phyloP scores from a whole-genome alignment of 2,113 vertebrate species.

The Tylochromis polylepis region DNA sequence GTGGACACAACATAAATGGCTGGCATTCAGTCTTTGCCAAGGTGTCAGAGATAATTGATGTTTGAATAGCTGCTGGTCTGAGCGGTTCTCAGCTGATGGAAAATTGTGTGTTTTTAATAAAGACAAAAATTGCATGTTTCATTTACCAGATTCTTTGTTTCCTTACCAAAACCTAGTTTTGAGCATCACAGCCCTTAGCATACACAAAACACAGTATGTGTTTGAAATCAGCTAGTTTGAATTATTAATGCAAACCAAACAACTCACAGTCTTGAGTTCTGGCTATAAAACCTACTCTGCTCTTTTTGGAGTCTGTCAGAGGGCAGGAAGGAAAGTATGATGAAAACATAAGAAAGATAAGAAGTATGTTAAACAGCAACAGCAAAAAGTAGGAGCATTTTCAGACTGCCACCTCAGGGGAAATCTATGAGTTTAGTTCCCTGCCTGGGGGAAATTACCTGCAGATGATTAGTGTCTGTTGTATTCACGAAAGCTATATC shows the following conservation, averaged over 20 bases:
- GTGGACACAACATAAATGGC: background rate
- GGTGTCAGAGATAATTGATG: background rate
- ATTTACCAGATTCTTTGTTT: background rate
- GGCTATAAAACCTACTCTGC: background rate
- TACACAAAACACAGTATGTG: background rate
- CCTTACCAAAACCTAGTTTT: background rate
- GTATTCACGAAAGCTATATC: background rate
- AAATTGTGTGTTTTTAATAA: background rate
- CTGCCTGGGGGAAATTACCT: conserved; percentile 47
- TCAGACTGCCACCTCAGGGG: conserved; percentile 4
- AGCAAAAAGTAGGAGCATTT: conserved; percentile 1
- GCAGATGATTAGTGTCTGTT: conserved; percentile 35
- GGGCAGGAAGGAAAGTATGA: background rate
- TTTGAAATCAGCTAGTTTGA: background rate
- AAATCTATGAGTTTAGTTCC: conserved; percentile 30
- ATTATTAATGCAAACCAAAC: background rate
- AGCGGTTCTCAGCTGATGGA: background rate
- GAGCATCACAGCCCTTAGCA: background rate
- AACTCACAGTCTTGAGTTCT: background rate
- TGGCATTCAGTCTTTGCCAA: background rate
- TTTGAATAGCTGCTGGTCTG: background rate
- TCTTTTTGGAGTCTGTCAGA: background rate
- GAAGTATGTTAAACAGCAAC: conserved; percentile 18
- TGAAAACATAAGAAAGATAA: conserved; percentile 30
- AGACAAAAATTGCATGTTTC: background rate